Evolutionary conservation across 2,797 vertebrate genomes (phyloP).

Genomic region (Syngnathus acus): DNA sequence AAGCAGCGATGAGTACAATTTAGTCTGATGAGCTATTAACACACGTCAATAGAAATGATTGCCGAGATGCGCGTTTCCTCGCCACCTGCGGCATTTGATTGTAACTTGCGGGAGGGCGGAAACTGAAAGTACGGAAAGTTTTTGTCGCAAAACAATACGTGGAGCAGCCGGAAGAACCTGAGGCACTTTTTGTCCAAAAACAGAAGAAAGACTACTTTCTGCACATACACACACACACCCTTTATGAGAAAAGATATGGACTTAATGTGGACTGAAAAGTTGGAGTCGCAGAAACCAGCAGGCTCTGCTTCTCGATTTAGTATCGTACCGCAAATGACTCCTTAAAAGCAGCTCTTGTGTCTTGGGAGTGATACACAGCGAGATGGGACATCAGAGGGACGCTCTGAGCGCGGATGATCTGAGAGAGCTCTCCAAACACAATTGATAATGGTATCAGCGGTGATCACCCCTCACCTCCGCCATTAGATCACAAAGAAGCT

Average conservation of each 20-base stretch:
- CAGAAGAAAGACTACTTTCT: conserved; percentile 17
- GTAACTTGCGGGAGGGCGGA: conserved; percentile 56
- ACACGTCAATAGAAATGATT: conserved; percentile 75
- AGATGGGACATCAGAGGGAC: conserved; percentile 41
- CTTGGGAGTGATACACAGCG: conserved; percentile 34
- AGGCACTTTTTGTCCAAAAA: not conserved
- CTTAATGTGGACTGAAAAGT: conserved; percentile 15
- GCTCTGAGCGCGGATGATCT: conserved; percentile 38
- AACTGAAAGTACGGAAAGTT: conserved; percentile 37
- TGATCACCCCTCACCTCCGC: conserved; percentile 36
- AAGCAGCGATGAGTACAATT: conserved; percentile 76
- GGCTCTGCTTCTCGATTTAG: conserved; percentile 17
- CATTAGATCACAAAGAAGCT: conserved; percentile 28
- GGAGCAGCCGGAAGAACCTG: conserved; percentile 3
- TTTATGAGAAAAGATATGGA: not conserved
- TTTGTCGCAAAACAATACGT: conserved; percentile 8
- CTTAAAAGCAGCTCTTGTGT: conserved; percentile 51
- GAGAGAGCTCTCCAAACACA: conserved; percentile 43
- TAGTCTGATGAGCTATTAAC: conserved; percentile 77
- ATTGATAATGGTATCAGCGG: conserved; percentile 35
- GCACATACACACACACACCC: not conserved
- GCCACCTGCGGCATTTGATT: conserved; percentile 74
- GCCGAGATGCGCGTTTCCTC: conserved; percentile 66
- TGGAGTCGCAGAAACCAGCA: conserved; percentile 26
- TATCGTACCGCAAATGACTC: conserved; percentile 41